Base-by-base conservation (phyloP, 1,140 invertebrate genomes). In the Musca vetustissima region DNA sequence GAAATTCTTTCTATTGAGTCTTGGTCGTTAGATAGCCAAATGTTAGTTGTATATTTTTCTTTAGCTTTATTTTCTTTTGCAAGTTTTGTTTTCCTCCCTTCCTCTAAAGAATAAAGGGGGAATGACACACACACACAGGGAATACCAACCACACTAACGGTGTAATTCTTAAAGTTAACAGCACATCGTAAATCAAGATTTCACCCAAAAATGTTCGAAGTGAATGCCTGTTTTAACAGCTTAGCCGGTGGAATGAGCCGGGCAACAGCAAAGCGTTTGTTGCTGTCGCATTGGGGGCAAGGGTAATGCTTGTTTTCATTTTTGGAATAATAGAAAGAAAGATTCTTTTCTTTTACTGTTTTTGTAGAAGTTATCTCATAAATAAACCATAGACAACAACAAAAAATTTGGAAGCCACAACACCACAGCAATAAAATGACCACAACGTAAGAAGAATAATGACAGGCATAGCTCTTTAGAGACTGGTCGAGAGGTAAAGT, bases 161-260 rank as follows among this genome's bases (percentile, higher is more conserved):
- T 22, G 53, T 57, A 22, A 57, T 57, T 57, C 22, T 21, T 57
- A 25, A 57, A 57, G 53, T 57, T 57, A 61, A 61, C 57, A 61
- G 19, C 57, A 61, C 57, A 61, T 61, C 57, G 57, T 61, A 61
- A 61, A 61, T 61, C 57, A 61, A 61, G 57, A 61, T 61, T 61
- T 61, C 57, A 61, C 28, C 28, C 57, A 61, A 61, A 61, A 61
- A 36, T 59, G 55, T 36, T n/a, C 2, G 55, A 14, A 59, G 25
- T 25, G 53, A 57, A 57, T 25, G 53, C 28, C 53, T 57, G 21
- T 21, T 57, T 57, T 57, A 57, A 57, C 53, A 57, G 22, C 53
- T 25, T 25, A n/a, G n/a, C n/a, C 4, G 53, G 4, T 57, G 21
- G 21, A 43, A 43, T 11, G 11, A 43, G 36, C 11, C 1, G 13